These are phyloP conservation scores for Elysia crispata DNA, from an alignment of 2,888 invertebrate species.

Conservation along the genomic window DNA sequence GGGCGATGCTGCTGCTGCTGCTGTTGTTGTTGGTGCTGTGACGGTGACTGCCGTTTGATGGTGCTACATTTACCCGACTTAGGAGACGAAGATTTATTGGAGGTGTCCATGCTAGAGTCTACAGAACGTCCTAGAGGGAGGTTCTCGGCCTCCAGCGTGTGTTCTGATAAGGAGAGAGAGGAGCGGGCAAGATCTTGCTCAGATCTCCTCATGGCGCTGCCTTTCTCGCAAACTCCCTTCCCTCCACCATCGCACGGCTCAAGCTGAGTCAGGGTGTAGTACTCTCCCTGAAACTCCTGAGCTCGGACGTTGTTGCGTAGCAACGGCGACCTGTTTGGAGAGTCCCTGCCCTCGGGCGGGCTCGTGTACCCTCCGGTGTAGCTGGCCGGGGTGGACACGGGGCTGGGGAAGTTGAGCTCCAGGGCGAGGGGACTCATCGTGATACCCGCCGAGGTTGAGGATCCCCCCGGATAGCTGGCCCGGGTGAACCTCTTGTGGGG, in stretches of 20 bases:
- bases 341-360: not conserved
- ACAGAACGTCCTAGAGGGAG: not conserved
- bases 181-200: slow-evolving; percentile 12
- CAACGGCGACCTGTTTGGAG: not conserved
- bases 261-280: slow-evolving; percentile 35
- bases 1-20: not conserved
- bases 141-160: not conserved
- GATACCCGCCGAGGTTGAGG: not conserved
- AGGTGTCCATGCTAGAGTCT: too few relatives aligned
- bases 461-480: not conserved
- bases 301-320: not conserved
- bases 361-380: not conserved
- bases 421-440: not conserved
- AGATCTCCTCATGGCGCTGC: slow-evolving; percentile 19
- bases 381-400: slow-evolving; percentile 34
- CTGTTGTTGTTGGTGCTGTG: not conserved
- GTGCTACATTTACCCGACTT: not conserved
- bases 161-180: not conserved
- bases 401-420: not conserved
- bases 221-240: slow-evolving; percentile 42
- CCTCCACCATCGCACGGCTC: slow-evolving; percentile 37
- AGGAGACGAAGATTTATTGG: not conserved
- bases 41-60: not conserved
- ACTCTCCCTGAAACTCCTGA: slow-evolving; percentile 20
- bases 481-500: not conserved